A percentile compares a stretch with the other conserved stretches of the same genome.
phyloP scores from a whole-genome alignment of 2,888 invertebrate genomes.

The Sphecodes monilicornis region DNA sequence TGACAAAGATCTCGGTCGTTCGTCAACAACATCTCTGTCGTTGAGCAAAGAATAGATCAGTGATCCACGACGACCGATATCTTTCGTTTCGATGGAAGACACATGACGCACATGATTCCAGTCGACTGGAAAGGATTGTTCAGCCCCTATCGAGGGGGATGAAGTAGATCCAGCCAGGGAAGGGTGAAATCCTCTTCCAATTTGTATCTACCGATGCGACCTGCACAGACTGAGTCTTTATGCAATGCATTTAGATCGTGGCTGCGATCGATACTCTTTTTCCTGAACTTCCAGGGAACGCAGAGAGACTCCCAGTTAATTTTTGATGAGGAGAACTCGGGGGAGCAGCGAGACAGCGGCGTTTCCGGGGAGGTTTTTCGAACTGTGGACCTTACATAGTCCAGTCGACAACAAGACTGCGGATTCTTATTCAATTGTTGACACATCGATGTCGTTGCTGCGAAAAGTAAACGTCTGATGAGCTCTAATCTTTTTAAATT shows the following conservation, averaged over 20 bases:
- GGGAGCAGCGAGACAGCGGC: not conserved
- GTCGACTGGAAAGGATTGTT: not conserved
- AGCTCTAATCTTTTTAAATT: not conserved
- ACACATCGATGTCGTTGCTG: not conserved
- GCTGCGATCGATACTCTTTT: slow-evolving; percentile 42
- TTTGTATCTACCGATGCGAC: slow-evolving; percentile 47
- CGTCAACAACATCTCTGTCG: not conserved
- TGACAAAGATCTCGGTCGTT: not conserved
- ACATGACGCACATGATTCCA: slow-evolving; percentile 3
- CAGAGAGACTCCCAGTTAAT: not conserved
- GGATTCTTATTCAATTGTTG: not conserved
- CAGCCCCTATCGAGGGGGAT: not conserved
- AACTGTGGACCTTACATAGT: not conserved
- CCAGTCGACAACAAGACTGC: not conserved
- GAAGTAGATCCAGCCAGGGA: not conserved
- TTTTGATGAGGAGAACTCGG: not conserved
- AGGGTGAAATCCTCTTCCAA: slow-evolving; percentile 54
- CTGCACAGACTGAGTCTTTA: slow-evolving; percentile 56
- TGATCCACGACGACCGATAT: not conserved
- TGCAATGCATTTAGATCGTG: slow-evolving; percentile 44
- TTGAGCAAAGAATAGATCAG: not conserved
- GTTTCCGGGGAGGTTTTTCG: not conserved
- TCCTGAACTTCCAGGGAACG: slow-evolving; percentile 45
- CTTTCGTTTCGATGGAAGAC: not conserved
- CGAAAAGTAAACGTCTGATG: not conserved